Base-by-base conservation (phyloP, 1,140 invertebrate species). In the Eupeodes corollae region DNA sequence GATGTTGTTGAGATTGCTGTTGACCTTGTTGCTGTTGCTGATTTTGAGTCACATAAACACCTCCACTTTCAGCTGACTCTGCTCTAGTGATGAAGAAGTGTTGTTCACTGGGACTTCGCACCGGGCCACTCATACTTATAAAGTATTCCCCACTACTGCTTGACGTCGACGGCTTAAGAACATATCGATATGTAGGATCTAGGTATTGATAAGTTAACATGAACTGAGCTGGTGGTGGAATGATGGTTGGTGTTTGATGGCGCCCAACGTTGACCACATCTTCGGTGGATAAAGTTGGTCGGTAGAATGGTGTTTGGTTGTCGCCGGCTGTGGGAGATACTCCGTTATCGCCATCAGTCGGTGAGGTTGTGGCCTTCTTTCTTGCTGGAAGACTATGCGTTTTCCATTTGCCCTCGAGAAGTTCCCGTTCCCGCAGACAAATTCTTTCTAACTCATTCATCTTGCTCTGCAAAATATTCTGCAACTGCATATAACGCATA, bases 401-500 rank as follows among this genome's bases (percentile, higher is more conserved):
- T 69, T 88, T 89, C 85, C 86, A 88, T 68, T 87, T 84, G 21
- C 84, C 79, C 73, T 87, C 82, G 6, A 87, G 71, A 18, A 93
- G 73, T 58, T 91, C 84, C 47, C 84, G 77, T 68, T 94, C 91
- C 34, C 86, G 75, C 21, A 89, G 73, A 57, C 83, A 87, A 3
- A 94, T 71, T 44, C 84, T 75, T 58, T 92, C 88, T 31, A 93
- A 67, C 72, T 94, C 89, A 40, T 79, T 76, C 71, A 91, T 80
- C 66, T 91, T 91, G n/a, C 80, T 79, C 65, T 91, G 86, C 8
- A 94, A 70, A 21, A 86, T 74, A 52, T 83, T 79, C 70, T 92
- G 89, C 6, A 93, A 72, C 52, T 91, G 84, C 39, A 93, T 88
- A 56, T 91, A 93, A 38, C 88, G 79, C 76, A 93, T 90, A 59